phyloP scores from a whole-genome alignment of 2,797 vertebrate species.

The Chrosomus eos region DNA sequence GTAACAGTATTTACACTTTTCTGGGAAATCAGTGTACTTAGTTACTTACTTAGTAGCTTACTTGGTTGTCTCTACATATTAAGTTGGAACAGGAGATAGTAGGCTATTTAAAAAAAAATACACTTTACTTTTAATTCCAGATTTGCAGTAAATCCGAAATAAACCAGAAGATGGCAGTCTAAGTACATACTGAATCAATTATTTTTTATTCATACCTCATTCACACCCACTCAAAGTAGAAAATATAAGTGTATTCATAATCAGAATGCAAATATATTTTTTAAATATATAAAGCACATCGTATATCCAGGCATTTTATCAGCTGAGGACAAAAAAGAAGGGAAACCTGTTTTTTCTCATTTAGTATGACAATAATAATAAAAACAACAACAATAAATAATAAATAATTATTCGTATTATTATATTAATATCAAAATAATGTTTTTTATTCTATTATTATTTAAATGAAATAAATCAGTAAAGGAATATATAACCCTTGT shows the following conservation, averaged over 20 bases:
- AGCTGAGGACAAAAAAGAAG: neutral
- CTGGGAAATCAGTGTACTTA: neutral
- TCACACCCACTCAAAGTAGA: neutral
- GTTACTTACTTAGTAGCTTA: neutral
- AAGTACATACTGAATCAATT: neutral
- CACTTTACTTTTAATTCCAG: neutral
- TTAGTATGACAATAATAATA: neutral
- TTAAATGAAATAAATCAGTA: neutral
- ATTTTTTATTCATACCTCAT: neutral
- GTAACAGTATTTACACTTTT: neutral
- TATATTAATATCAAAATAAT: neutral
- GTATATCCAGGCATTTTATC: neutral
- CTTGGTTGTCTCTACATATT: neutral
- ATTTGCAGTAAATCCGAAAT: neutral
- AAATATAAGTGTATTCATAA: neutral
- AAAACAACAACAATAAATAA: neutral
- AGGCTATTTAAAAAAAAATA: no score
- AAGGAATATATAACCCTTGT: neutral
- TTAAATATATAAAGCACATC: neutral
- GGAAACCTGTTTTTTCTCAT: neutral
- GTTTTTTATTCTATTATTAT: neutral
- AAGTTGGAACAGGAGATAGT: neutral
- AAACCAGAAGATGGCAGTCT: conserved; percentile 48
- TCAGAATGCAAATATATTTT: neutral
- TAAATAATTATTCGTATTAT: neutral